These are phyloP conservation scores for Dryocosmus kuriphilus DNA, from an alignment of 2,888 invertebrate genomes.

Conservation along the genomic window DNA sequence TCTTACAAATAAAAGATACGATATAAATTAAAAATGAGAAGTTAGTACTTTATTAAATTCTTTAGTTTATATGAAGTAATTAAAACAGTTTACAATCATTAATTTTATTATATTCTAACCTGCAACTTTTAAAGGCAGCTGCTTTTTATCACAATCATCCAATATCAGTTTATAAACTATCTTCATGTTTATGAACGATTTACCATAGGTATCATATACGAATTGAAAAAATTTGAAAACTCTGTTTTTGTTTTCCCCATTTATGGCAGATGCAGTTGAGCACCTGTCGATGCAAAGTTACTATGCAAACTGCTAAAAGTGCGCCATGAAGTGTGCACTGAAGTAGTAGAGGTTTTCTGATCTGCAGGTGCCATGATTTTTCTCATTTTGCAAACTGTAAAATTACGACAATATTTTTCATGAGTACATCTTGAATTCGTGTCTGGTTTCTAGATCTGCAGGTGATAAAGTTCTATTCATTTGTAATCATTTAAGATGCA, in stretches of 20 bases:
- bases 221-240: constrained; percentile 11
- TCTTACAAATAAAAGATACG: too few species aligned
- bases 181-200: constrained; percentile 13
- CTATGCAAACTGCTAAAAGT: constrained; percentile 35
- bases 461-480: background rate
- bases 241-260: constrained; percentile 25
- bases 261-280: constrained; percentile 31
- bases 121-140: constrained; percentile 18
- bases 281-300: constrained; percentile 26
- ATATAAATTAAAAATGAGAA: too few species aligned
- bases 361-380: constrained; percentile 38
- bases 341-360: constrained; percentile 26
- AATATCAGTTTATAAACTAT: constrained; percentile 10
- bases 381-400: constrained; percentile 30
- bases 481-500: background rate
- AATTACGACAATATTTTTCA: constrained; percentile 3
- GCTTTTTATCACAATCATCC: constrained; percentile 6
- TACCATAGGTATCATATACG: background rate
- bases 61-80: background rate
- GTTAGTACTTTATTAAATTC: background rate
- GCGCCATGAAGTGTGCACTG: constrained; percentile 23
- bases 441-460: background rate
- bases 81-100: background rate
- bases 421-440: background rate
- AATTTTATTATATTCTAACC: background rate